Percentiles rank a stretch among this genome's conserved stretches.
Evolutionary conservation across 2,113 vertebrate genomes (phyloP).

Genomic region (Phrynosoma platyrhinos): DNA sequence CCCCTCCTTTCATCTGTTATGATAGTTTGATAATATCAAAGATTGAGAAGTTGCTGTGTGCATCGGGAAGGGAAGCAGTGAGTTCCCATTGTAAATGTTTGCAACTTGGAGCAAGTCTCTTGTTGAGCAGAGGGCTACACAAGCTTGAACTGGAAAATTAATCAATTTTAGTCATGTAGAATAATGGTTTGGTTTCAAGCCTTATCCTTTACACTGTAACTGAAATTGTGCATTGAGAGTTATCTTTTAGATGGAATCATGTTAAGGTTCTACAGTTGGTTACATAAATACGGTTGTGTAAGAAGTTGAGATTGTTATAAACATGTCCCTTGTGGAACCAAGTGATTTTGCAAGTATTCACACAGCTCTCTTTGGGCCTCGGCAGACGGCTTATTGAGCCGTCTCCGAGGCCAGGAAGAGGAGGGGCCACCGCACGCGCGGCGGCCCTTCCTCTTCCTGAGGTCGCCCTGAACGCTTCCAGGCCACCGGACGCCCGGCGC

Average conservation of each 20-base stretch:
- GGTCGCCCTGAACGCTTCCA: too few relatives aligned
- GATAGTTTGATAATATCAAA: not conserved
- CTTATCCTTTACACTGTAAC: not conserved
- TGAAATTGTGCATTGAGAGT: not conserved
- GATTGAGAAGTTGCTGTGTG: slow-evolving; percentile 5
- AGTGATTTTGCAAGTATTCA: too few relatives aligned
- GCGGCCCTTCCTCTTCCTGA: too few relatives aligned
- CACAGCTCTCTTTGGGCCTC: too few relatives aligned
- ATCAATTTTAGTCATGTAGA: not conserved
- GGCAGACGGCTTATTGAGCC: too few relatives aligned
- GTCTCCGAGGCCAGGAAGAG: too few relatives aligned
- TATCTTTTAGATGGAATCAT: not conserved
- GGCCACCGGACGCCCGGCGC: too few relatives aligned
- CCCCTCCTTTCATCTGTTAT: not conserved
- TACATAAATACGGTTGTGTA: too few relatives aligned
- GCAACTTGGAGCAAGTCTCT: not conserved
- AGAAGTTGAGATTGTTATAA: too few relatives aligned
- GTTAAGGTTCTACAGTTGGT: too few relatives aligned
- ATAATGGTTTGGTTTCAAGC: not conserved
- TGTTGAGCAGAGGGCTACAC: not conserved
- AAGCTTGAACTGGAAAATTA: not conserved
- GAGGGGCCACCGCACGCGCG: too few relatives aligned
- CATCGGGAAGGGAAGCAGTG: not conserved
- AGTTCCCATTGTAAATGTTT: not conserved
- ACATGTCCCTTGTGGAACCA: too few relatives aligned